Evolutionary conservation across 2,888 invertebrate species (phyloP).

Genomic region (Clitarchus hookeri): DNA sequence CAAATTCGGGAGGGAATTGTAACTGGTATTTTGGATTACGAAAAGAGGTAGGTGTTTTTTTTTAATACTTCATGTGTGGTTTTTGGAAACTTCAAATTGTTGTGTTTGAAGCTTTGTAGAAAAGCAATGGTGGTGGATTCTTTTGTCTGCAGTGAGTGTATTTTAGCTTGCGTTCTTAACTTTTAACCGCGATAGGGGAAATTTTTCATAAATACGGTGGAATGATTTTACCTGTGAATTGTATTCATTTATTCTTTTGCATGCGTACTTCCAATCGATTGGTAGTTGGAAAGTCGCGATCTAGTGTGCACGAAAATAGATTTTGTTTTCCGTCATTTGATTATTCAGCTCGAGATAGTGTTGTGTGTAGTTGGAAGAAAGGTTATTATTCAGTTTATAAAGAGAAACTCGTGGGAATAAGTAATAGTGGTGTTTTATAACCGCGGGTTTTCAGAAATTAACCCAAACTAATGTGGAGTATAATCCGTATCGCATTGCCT

Average conservation of each 20-base stretch:
- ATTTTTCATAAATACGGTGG: background rate
- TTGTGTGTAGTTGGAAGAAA: background rate
- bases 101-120: too few relatives aligned
- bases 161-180: background rate
- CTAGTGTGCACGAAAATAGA: conserved; percentile 10
- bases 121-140: background rate
- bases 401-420: background rate
- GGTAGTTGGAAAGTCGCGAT: background rate
- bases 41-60: conserved; percentile 37
- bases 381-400: background rate
- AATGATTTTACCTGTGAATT: background rate
- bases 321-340: background rate
- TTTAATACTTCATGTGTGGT: background rate
- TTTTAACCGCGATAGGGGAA: background rate
- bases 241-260: conserved; percentile 4
- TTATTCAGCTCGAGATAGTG: background rate
- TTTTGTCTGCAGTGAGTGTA: background rate
- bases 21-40: conserved; percentile 37
- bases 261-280: background rate
- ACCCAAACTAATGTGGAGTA: background rate
- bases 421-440: background rate
- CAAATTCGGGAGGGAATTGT: background rate
- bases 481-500: background rate
- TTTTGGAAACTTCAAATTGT: background rate
- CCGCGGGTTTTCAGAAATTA: background rate